Evolutionary conservation across 2,113 vertebrate genomes (phyloP), one percentile per base, ranked within the genome.

Genomic region (Centropus unirufus): DNA sequence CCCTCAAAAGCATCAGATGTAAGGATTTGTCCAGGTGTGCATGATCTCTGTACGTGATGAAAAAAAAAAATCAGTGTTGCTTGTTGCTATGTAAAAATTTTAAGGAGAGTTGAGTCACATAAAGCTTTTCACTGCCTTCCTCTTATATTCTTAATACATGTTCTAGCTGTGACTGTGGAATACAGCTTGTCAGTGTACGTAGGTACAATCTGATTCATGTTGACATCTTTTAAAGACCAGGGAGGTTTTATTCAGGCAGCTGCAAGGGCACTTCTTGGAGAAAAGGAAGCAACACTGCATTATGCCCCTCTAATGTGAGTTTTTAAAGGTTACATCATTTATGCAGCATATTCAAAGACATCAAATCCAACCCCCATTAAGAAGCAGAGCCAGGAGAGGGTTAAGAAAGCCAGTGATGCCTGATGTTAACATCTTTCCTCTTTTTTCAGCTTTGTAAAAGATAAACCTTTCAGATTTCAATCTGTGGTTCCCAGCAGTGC

Each of bases 381-480:
- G 74, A 70, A 92, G 51, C 64, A 42, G 40, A 93, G 92, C 67
- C 40, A 94, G 91, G 91, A 97, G 85, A 97, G 97, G 91, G 97
- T 97, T 98, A 98, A 97, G 70, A 87, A 97, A 97, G 94, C 90
- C 93, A 94, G 84, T 66, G 83, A 76, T 96, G 88, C 90, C 93
- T 77, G 91, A 95, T 94, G 90, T 97, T 97, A 97, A 97, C 96
- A 96, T 97, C 95, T 97, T 97, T 94, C 64, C 69, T 92, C 90
- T 83, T 96, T 49, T 97, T 97, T 93, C 95, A 95, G 97, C 91
- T 97, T 98, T 97, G 96, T 97, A 97, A 97, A 97, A 97, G 97
- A 97, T 97, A 97, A 98, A 97, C n/a, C 96, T 97, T 98, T 98
- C 95, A 98, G 97, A 98, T 98, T 98, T 98, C 97, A 97, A 97